Conservation (phyloP, 2,888 invertebrate genomes). For the Timandra comae region DNA sequence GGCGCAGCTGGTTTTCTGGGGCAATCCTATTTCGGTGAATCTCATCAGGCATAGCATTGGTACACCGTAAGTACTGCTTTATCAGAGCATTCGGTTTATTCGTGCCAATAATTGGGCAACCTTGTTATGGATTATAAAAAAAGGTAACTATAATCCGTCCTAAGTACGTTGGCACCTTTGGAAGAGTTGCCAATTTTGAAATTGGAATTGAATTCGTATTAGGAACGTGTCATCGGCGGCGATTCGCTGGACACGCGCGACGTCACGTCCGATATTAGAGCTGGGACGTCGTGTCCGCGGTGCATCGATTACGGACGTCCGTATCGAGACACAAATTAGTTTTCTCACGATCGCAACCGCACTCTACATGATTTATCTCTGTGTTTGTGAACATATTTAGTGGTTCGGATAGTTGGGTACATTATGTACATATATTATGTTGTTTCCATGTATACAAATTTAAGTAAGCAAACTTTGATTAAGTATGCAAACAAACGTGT, state of each 20-base stretch:
- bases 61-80: constrained; percentile 4
- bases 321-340: constrained; percentile 20
- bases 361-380: constrained; percentile 10
- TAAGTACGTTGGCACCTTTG: too few relatives aligned
- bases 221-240: constrained; percentile 29
- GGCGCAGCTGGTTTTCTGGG: constrained; percentile 47
- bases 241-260: constrained; percentile 26
- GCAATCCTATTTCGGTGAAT: constrained; percentile 33
- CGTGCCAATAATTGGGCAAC: constrained; percentile 6
- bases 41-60: constrained; percentile 16
- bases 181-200: too few relatives aligned
- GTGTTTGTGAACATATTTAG: too few relatives aligned
- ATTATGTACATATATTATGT: too few relatives aligned
- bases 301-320: constrained; percentile 22
- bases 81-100: constrained; percentile 16
- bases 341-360: constrained; percentile 20
- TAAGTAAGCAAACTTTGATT: too few relatives aligned
- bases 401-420: too few relatives aligned
- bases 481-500: too few relatives aligned
- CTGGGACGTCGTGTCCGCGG: constrained; percentile 14
- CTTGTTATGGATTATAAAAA: too few relatives aligned
- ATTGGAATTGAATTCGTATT: constrained; percentile 30
- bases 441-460: too few relatives aligned
- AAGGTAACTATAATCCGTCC: too few relatives aligned
- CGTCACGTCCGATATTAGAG: constrained; percentile 32